A percentile compares a stretch with the other conserved stretches of the same genome.
These are phyloP conservation scores for Bombus polaris DNA, from an alignment of 1,140 invertebrate genomes.

Conservation along the genomic window DNA sequence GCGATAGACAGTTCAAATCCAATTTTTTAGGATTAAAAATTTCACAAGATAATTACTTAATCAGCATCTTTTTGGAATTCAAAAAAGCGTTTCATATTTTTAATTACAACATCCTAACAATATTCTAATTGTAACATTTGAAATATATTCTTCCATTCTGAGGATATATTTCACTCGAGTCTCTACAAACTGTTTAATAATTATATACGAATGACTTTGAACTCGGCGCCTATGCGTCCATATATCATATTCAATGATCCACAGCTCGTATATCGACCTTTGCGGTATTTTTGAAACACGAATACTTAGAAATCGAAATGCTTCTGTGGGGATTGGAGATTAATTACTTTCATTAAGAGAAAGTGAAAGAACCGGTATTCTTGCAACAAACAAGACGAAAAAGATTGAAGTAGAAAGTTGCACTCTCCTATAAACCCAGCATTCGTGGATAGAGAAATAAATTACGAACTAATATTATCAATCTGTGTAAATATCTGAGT, in stretches of 20 bases:
- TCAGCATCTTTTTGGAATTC: too few species aligned
- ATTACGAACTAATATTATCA: neutral
- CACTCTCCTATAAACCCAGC: neutral
- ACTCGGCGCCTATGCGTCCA: neutral
- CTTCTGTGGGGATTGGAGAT: neutral
- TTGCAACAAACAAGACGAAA: neutral
- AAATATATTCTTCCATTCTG: neutral
- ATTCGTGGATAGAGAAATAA: neutral
- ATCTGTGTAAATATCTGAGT: neutral
- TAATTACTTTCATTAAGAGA: constrained; percentile 2
- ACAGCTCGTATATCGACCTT: neutral
- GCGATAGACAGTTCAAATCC: too few species aligned
- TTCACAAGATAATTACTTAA: too few species aligned
- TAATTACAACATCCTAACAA: too few species aligned
- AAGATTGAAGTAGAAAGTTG: neutral
- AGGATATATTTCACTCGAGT: neutral
- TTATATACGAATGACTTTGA: neutral
- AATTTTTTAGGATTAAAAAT: too few species aligned
- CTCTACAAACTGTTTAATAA: neutral
- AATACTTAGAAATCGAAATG: neutral
- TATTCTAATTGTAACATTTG: neutral
- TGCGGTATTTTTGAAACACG: neutral
- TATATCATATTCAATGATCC: too few species aligned
- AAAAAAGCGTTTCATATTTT: too few species aligned
- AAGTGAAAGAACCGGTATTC: neutral